Base-by-base conservation (phyloP, 2,113 vertebrate species). In the Carassius carassius region DNA sequence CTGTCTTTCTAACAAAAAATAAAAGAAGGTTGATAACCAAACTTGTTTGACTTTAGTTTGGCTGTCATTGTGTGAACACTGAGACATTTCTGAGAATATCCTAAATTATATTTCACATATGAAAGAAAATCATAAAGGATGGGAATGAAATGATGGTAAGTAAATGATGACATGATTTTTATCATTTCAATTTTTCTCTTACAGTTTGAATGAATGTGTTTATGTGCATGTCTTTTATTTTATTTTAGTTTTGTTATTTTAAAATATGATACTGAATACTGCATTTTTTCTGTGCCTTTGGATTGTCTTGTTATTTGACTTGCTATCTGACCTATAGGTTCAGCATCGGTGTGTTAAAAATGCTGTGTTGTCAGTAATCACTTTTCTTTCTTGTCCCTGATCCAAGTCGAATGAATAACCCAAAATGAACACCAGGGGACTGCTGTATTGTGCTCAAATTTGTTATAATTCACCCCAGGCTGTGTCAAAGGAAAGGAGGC, bases 401-500 rank as follows among this genome's bases (percentile, higher is more conserved):
- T 62, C 63, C 44, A 58, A 23, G 25, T 47, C 65, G 19, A 29
- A 49, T 35, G 78, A 32, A 77, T 78, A 8, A 60, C 51, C 63
- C n/a, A 3, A 12, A 29, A 58, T 82, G 49, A 47, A 44, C 58
- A 16, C 16, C 13, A 54, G 41, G 41, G 35, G 74, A 32, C 58
- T 29, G 29, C 6, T 37, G 37, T 32, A 73, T 74, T 62, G 56
- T 63, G 47, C 79, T 73, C 69, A 19, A 78, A 81, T 72, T 23
- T 47, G 51, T 81, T 49, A 14, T 32, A 54, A 67, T 78, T 78
- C 41, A 51, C 49, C 47, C 65, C 65, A 67, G 60, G 49, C 11
- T 67, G 51, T 70, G 58, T 80, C 32, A 65, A 67, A 73, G 37
- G 54, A 62, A 51, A 81, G 84, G 58, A 87, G 84, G 80, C 41